phyloP scores from a whole-genome alignment of 2,113 vertebrate genomes.

The Crotalus viridis region DNA sequence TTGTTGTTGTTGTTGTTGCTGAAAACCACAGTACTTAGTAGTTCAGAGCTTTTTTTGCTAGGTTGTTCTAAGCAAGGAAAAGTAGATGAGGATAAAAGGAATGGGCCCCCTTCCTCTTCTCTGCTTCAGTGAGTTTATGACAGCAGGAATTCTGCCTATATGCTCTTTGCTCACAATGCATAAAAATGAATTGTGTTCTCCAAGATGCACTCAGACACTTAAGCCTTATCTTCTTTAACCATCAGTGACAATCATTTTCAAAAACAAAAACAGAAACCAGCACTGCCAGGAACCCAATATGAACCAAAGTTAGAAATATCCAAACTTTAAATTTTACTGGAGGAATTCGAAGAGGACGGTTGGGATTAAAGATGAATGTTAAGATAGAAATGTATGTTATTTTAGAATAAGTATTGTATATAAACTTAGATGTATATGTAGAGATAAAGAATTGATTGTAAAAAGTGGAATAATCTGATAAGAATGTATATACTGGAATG shows the following conservation, averaged over 20 bases:
- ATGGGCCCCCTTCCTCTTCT: neutral
- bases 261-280: neutral
- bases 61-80: neutral
- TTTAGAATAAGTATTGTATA: too few species aligned
- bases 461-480: too few species aligned
- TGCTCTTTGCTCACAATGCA: neutral
- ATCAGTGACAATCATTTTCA: neutral
- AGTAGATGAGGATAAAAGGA: neutral
- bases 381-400: too few species aligned
- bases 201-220: neutral
- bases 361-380: too few species aligned
- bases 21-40: neutral
- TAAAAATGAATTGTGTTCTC: neutral
- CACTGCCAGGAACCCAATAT: neutral
- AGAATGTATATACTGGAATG: too few species aligned
- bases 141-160: neutral
- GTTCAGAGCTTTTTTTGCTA: neutral
- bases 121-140: neutral
- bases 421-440: too few species aligned
- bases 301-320: neutral
- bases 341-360: too few species aligned
- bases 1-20: too few species aligned
- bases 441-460: too few species aligned
- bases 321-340: neutral
- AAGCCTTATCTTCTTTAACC: neutral